A percentile compares a stretch with the other conserved stretches of the same genome.
These are phyloP conservation scores for Gopherus flavomarginatus DNA, from an alignment of 2,113 vertebrate species.

Conservation along the genomic window DNA sequence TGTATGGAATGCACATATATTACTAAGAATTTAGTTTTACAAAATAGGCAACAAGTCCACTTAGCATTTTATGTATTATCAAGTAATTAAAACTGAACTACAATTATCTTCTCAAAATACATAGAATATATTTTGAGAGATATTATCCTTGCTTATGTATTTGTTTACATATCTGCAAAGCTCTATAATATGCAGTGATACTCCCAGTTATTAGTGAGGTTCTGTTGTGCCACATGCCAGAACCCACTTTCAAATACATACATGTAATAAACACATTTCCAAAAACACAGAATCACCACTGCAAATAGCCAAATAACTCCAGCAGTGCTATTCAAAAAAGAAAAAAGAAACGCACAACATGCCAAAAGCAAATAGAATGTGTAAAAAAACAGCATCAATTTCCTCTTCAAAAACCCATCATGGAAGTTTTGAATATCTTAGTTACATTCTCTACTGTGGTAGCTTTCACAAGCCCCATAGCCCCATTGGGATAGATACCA, in stretches of 20 bases:
- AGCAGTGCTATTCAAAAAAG: background rate
- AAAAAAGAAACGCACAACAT: background rate
- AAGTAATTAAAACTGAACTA: background rate
- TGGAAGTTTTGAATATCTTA: background rate
- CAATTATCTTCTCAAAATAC: background rate
- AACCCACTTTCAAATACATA: background rate
- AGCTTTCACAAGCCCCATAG: background rate
- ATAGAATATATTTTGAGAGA: background rate
- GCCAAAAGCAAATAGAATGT: background rate
- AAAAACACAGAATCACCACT: background rate
- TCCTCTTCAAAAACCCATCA: background rate
- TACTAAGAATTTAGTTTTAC: fast-evolving
- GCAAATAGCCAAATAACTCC: background rate
- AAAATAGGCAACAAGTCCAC: background rate
- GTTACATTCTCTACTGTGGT: too few relatives aligned
- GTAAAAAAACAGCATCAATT: background rate
- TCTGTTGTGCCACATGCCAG: background rate
- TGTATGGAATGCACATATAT: background rate
- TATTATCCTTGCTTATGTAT: background rate
- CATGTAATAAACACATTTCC: background rate
- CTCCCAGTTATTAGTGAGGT: background rate
- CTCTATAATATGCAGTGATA: background rate
- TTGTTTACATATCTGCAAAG: background rate
- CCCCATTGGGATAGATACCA: background rate
- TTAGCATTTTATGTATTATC: background rate